phyloP scores from a whole-genome alignment of 2,888 invertebrate species.

The Nesidiocoris tenuis region DNA sequence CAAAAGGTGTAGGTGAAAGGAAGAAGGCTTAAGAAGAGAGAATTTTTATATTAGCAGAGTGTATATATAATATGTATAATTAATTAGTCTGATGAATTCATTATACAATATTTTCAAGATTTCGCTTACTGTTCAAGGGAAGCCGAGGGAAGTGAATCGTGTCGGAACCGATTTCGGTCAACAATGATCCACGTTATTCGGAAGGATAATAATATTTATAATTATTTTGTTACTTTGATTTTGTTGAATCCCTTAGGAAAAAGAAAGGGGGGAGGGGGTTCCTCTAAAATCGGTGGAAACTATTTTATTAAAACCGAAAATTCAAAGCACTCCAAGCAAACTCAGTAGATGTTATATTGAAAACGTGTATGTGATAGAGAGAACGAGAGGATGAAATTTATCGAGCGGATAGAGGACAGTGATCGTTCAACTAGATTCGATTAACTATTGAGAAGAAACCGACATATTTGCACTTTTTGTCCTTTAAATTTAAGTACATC shows the following conservation, averaged over 20 bases:
- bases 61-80: slow-evolving; percentile 27
- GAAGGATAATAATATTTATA: too few species aligned
- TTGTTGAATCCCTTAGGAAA: too few species aligned
- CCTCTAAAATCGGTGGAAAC: too few species aligned
- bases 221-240: too few species aligned
- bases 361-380: not conserved
- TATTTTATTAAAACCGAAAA: not conserved
- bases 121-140: too few species aligned
- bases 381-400: not conserved
- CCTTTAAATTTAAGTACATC: too few species aligned
- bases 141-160: not conserved
- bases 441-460: too few species aligned
- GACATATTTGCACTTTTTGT: too few species aligned
- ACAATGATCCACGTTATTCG: too few species aligned
- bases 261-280: too few species aligned
- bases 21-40: slow-evolving; percentile 34
- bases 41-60: slow-evolving; percentile 28
- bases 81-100: slow-evolving; percentile 13
- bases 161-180: too few species aligned
- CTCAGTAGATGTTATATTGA: not conserved
- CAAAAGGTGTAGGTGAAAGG: slow-evolving; percentile 25
- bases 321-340: not conserved
- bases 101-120: slow-evolving; percentile 1
- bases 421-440: too few species aligned
- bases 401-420: not conserved